Base-by-base conservation (phyloP, 2,888 invertebrate species). In the Acanthopleura granulata region DNA sequence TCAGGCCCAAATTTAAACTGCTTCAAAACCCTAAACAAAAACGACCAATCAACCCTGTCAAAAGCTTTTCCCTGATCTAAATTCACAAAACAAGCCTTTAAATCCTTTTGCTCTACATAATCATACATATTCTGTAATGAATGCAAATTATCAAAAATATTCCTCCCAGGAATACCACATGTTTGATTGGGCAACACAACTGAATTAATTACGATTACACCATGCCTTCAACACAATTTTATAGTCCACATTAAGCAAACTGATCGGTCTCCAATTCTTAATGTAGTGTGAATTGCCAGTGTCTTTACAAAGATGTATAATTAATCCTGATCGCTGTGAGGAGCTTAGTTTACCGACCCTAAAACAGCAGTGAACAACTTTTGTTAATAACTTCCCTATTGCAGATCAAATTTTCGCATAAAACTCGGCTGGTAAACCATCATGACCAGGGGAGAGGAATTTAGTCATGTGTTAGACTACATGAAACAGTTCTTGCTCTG, bases 31-130 rank as follows among this genome's bases (percentile, higher is more conserved):
- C 79, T 75, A 75, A 77, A 79, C n/a, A 83, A 25, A 74, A 76
- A 82, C 18, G 73, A 62, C 73, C 79, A 78, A 29, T 76, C 76
- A 22, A 82, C 82, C 61, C 82, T 73, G 72, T 83, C 81, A 66
- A 83, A 83, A 0, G 81, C 82, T 62, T 83, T 84, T 70, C 79
- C 80, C 74, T 83, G 84, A 62, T 84, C 83, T 51, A 82, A 51
- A 74, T 61, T 69, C 30, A 82, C 78, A 72, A 82, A 80, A 61
- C 73, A 73, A 49, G 78, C 76, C 50, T 69, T 16, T 22, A 78
- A 40, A 16, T 82, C 40, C 70, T 81, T 78, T 62, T 78, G 77
- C n/a, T 81, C 74, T 18, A 75, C 72, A 82, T 78, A 81, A 71
- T 80, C 78, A 40, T 77, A 27, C 25, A 80, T 72, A 75, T 80